These are phyloP conservation scores for Cataglyphis rosenhaueri DNA, from an alignment of 2,888 invertebrate species.

Conservation along the genomic window DNA sequence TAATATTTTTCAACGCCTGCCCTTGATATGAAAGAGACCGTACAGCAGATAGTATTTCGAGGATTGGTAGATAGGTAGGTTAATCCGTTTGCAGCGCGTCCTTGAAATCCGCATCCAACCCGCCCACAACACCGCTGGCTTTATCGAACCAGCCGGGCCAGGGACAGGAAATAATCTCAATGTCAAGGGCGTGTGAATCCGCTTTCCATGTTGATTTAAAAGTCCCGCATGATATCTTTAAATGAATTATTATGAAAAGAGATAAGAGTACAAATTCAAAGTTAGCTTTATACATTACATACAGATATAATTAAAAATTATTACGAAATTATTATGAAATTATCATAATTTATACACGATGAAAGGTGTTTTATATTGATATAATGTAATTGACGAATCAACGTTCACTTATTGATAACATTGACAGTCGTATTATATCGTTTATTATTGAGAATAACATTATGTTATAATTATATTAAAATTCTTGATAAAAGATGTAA, in stretches of 20 bases:
- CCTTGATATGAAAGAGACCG: constrained; percentile 17
- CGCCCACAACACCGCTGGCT: constrained; percentile 77
- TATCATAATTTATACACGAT: not conserved
- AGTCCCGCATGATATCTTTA: not conserved
- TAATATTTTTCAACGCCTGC: not conserved
- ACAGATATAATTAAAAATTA: not conserved
- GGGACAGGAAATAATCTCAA: constrained; percentile 75
- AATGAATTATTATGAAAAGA: not conserved
- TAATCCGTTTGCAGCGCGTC: constrained; percentile 75
- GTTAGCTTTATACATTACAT: not conserved
- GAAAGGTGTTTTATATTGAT: not conserved
- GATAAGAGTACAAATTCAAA: not conserved
- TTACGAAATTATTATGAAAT: not conserved
- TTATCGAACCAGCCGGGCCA: constrained; percentile 83
- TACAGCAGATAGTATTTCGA: constrained; percentile 34
- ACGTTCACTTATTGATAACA: not conserved
- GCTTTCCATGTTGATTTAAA: constrained; percentile 5
- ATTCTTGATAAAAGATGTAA: not conserved
- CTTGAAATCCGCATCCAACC: constrained; percentile 74
- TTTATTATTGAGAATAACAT: not conserved
- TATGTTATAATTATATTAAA: not conserved
- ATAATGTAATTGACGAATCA: not conserved
- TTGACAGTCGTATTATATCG: not conserved
- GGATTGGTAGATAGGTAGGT: constrained; percentile 61
- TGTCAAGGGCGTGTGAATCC: constrained; percentile 74